These are phyloP conservation scores for Apis laboriosa DNA, from an alignment of 1,140 invertebrate species.

Conservation along the genomic window DNA sequence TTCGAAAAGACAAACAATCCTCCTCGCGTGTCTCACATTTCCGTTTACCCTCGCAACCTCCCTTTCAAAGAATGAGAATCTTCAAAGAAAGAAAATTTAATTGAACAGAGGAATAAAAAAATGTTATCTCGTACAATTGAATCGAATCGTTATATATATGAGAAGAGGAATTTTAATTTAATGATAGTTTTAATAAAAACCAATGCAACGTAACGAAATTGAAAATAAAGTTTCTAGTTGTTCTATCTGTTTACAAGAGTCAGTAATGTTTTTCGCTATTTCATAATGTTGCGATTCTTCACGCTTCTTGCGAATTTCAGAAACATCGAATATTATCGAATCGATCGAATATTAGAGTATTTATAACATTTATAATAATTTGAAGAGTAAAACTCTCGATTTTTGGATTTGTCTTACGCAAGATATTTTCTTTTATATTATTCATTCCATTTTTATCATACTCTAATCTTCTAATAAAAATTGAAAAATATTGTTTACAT, in stretches of 20 bases:
- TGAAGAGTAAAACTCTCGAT: no score
- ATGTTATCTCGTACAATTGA: not conserved
- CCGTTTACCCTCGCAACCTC: slow-evolving; percentile 80
- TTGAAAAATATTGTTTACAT: not conserved
- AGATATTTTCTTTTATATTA: no score
- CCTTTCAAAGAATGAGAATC: slow-evolving; percentile 74
- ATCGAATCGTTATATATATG: not conserved
- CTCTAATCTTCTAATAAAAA: not conserved
- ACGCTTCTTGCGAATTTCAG: not conserved
- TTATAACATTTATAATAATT: no score
- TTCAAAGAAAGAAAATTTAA: not conserved
- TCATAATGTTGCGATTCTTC: slow-evolving; percentile 14
- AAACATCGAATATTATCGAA: not conserved
- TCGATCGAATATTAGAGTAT: not conserved
- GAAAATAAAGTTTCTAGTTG: slow-evolving; percentile 11
- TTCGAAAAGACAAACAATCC: slow-evolving; percentile 70
- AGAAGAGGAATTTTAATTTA: not conserved
- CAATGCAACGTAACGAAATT: not conserved
- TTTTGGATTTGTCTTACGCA: no score
- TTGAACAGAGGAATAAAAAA: no score
- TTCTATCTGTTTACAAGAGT: not conserved
- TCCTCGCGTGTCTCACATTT: slow-evolving; percentile 80
- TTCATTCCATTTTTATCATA: not conserved
- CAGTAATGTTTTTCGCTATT: slow-evolving; percentile 18
- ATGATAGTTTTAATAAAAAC: slow-evolving; percentile 4